Evolutionary conservation across 2,888 invertebrate genomes (phyloP).

Genomic region (Idaea aversata): DNA sequence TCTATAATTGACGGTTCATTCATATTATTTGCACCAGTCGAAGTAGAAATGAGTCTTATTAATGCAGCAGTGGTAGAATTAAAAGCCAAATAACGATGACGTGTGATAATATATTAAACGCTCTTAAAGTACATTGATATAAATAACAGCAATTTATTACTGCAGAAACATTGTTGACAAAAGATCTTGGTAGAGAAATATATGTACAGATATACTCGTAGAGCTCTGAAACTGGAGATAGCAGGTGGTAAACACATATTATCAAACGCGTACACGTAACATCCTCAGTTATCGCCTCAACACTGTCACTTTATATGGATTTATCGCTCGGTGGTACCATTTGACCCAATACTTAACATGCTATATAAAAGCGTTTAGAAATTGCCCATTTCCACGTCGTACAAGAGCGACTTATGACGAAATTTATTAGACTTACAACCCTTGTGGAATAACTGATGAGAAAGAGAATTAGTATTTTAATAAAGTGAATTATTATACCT

Average conservation of each 20-base stretch:
- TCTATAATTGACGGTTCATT: conserved; percentile 21
- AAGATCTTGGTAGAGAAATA: conserved; percentile 6
- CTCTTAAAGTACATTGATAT: background rate
- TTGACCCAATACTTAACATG: conserved; percentile 44
- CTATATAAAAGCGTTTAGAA: conserved; percentile 47
- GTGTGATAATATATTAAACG: background rate
- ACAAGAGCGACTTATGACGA: conserved; percentile 38
- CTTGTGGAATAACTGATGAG: conserved; percentile 31
- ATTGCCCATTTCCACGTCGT: conserved; percentile 41
- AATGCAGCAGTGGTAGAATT: background rate
- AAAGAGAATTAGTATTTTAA: conserved; percentile 17
- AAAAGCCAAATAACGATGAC: background rate
- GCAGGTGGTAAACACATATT: conserved; percentile 57
- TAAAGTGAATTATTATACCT: conserved; percentile 20
- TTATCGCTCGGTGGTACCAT: conserved; percentile 58
- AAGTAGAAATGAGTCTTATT: background rate
- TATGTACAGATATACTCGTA: background rate
- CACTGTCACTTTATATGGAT: conserved; percentile 56
- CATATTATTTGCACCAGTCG: background rate
- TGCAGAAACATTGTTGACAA: conserved; percentile 3
- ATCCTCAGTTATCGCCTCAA: conserved; percentile 58
- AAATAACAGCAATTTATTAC: background rate
- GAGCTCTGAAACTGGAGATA: conserved; percentile 19
- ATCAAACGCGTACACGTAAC: conserved; percentile 58
- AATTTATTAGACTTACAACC: conserved; percentile 37